These are phyloP conservation scores for Nebria ingens DNA, from an alignment of 1,140 invertebrate genomes.

Conservation along the genomic window DNA sequence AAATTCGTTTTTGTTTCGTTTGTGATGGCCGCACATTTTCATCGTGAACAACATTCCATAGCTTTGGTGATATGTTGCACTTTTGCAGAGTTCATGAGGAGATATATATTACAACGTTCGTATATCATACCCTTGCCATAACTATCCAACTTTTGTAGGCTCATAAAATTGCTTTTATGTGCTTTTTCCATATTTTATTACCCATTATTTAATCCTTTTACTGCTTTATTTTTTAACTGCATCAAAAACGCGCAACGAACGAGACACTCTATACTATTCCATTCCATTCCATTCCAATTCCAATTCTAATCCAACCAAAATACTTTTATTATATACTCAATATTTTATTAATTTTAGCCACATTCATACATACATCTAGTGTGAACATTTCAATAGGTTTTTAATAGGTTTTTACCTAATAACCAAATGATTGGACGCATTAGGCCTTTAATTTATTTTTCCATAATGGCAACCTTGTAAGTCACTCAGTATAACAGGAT, in stretches of 20 bases:
- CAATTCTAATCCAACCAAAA: too few relatives aligned
- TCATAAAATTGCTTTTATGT: constrained; percentile 10
- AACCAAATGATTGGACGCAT: too few relatives aligned
- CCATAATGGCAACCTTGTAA: constrained; percentile 5
- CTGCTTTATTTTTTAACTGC: constrained; percentile 10
- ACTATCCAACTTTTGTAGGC: constrained; percentile 11
- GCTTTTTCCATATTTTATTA: constrained; percentile 12
- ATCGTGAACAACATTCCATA: neutral
- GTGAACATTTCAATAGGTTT: too few relatives aligned
- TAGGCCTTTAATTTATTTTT: too few relatives aligned
- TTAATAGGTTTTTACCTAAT: too few relatives aligned
- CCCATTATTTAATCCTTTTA: constrained; percentile 12
- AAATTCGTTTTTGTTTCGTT: neutral
- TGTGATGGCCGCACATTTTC: neutral
- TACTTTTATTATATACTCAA: too few relatives aligned
- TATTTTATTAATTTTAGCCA: too few relatives aligned
- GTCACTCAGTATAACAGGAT: constrained; percentile 5
- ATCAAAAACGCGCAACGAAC: constrained; percentile 4
- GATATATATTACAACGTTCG: constrained; percentile 10
- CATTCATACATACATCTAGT: too few relatives aligned
- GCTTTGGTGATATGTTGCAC: constrained; percentile 10
- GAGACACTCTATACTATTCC: neutral
- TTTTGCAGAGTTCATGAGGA: constrained; percentile 11
- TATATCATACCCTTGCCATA: constrained; percentile 6
- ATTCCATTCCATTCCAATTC: neutral